A percentile compares a stretch with the other conserved stretches of the same genome.
Conservation (phyloP, 2,888 invertebrate genomes). For the Nebria salina region DNA sequence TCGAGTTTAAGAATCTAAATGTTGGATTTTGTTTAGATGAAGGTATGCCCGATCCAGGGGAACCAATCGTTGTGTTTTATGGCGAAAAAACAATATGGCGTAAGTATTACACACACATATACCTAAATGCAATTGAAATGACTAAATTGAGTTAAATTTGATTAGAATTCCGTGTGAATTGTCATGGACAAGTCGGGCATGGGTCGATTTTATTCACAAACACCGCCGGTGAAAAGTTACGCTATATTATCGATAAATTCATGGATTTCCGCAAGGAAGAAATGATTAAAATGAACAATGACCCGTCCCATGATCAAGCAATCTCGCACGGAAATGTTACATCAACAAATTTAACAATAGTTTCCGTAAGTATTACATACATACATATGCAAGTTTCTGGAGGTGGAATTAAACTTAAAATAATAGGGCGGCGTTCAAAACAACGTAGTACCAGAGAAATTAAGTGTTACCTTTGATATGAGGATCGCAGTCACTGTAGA, state of each 20-base stretch:
- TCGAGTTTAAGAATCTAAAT: slow-evolving; percentile 81
- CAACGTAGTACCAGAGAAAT: slow-evolving; percentile 88
- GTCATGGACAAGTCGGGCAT: slow-evolving; percentile 22
- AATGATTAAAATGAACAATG: not conserved
- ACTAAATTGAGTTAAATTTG: too few relatives aligned
- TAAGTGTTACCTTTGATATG: slow-evolving; percentile 79
- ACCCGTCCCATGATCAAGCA: not conserved
- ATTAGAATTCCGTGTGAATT: slow-evolving; percentile 28
- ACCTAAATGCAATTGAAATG: not conserved
- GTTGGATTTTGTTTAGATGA: slow-evolving; percentile 89
- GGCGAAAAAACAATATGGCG: slow-evolving; percentile 87
- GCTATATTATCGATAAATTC: slow-evolving; percentile 34
- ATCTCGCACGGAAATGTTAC: not conserved
- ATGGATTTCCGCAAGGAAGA: slow-evolving; percentile 22
- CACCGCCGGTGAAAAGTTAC: slow-evolving; percentile 26
- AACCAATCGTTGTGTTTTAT: slow-evolving; percentile 75
- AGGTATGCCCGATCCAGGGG: slow-evolving; percentile 77
- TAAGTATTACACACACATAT: slow-evolving; percentile 63
- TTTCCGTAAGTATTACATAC: slow-evolving; percentile 18
- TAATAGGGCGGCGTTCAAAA: slow-evolving; percentile 85
- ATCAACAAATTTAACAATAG: slow-evolving; percentile 30
- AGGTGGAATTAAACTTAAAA: not conserved
- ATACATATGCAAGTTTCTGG: not conserved
- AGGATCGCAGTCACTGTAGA: slow-evolving; percentile 74
- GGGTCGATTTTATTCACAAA: not conserved